phyloP scores from a whole-genome alignment of 2,113 vertebrate genomes.

The Perca schrenkii region DNA sequence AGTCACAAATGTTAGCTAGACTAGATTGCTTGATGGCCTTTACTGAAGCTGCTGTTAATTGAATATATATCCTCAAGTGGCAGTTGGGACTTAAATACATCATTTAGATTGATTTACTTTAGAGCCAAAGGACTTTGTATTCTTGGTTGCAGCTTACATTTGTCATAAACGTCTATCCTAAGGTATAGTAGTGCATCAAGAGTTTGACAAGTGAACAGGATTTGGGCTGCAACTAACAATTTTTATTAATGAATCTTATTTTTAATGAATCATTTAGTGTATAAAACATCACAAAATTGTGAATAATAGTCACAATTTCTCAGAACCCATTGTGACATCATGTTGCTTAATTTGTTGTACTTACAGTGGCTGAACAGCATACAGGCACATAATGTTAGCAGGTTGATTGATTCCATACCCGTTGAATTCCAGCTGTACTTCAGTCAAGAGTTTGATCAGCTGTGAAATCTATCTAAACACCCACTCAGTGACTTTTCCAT shows the following conservation, averaged over 20 bases:
- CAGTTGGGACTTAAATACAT: conserved; percentile 15
- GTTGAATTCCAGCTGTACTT: conserved; percentile 28
- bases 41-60: conserved; percentile 1
- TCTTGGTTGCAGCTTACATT: background rate
- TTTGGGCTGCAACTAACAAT: too few relatives aligned
- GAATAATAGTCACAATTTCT: background rate
- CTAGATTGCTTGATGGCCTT: background rate
- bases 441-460: conserved; percentile 38
- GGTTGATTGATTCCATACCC: conserved; percentile 14
- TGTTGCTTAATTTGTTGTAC: background rate
- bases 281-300: too few relatives aligned
- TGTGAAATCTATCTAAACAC: conserved; percentile 35
- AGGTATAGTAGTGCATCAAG: too few relatives aligned
- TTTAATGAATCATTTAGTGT: too few relatives aligned
- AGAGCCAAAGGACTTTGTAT: background rate
- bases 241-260: too few relatives aligned
- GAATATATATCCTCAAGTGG: conserved; percentile 22
- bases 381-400: background rate
- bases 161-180: background rate
- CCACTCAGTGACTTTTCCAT: conserved; percentile 52
- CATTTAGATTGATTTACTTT: conserved; percentile 1
- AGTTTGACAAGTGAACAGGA: background rate
- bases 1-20: background rate
- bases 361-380: background rate
- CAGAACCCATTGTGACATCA: background rate